A percentile compares a stretch with the other conserved stretches of the same genome.
phyloP scores from a whole-genome alignment of 2,113 vertebrate species.

The Nothoprocta perdicaria region DNA sequence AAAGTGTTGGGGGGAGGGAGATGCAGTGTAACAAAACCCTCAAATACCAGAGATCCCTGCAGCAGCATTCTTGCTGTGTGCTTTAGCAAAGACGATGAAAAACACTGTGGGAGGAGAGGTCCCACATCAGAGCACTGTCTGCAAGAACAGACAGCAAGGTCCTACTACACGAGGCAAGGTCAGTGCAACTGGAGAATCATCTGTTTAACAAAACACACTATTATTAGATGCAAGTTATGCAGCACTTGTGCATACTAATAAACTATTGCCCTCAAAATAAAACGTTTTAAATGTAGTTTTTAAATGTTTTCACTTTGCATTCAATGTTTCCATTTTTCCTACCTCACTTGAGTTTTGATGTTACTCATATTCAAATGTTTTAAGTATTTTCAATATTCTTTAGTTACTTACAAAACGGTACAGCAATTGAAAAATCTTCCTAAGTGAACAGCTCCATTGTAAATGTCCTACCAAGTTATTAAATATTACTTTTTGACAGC shows the following conservation, averaged over 20 bases:
- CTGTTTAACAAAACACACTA: slow-evolving; percentile 72
- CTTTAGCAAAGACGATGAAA: slow-evolving; percentile 42
- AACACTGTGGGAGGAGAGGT: slow-evolving; percentile 52
- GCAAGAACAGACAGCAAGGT: slow-evolving; percentile 64
- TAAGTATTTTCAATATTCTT: background rate
- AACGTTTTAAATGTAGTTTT: slow-evolving; percentile 26
- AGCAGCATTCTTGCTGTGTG: slow-evolving; percentile 45
- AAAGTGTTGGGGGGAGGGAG: slow-evolving; percentile 26
- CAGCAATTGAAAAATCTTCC: background rate
- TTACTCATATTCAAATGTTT: background rate
- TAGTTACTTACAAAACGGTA: background rate
- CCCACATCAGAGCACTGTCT: slow-evolving; percentile 54
- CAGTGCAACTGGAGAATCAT: slow-evolving; percentile 65
- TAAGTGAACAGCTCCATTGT: background rate
- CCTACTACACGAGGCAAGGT: slow-evolving; percentile 63
- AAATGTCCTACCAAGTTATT: background rate
- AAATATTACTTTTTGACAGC: background rate
- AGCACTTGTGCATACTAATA: slow-evolving; percentile 64
- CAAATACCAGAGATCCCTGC: slow-evolving; percentile 49
- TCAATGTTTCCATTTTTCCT: background rate
- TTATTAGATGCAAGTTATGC: slow-evolving; percentile 75
- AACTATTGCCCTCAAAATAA: slow-evolving; percentile 58
- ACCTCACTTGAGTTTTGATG: background rate
- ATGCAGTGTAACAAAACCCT: slow-evolving; percentile 47
- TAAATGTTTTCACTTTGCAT: background rate